These are phyloP conservation scores for Trachelus iudaicus DNA, from an alignment of 2,888 invertebrate genomes.

Conservation along the genomic window DNA sequence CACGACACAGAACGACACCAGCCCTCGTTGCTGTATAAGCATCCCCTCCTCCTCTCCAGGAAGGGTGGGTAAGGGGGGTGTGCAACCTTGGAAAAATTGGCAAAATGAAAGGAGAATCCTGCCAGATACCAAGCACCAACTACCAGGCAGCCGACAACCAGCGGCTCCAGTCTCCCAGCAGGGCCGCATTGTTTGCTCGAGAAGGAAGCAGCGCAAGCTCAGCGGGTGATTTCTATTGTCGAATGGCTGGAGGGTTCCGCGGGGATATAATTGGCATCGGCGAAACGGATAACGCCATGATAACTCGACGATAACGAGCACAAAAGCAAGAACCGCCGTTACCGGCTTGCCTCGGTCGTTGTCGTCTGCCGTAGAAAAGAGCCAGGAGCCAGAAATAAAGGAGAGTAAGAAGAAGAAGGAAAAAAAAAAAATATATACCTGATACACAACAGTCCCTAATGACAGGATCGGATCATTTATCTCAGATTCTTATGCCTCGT, in stretches of 20 bases:
- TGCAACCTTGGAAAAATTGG: neutral
- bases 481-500: too few relatives aligned
- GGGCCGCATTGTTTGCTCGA: constrained; percentile 34
- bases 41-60: neutral
- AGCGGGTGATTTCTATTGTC: constrained; percentile 56
- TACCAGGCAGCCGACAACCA: neutral
- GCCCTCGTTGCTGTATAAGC: neutral
- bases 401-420: neutral
- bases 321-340: constrained; percentile 43
- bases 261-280: constrained; percentile 49
- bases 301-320: constrained; percentile 52
- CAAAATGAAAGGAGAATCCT: neutral
- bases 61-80: too few relatives aligned
- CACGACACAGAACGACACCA: neutral
- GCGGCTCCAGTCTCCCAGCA: neutral
- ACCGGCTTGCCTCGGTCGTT: neutral
- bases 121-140: neutral
- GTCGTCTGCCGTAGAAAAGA: neutral
- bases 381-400: neutral
- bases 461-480: too few relatives aligned
- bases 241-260: constrained; percentile 11
- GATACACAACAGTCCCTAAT: neutral
- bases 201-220: constrained; percentile 29
- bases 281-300: constrained; percentile 37
- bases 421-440: neutral